These are phyloP conservation scores for Silurus aristotelis DNA, from an alignment of 2,797 vertebrate species.

Conservation along the genomic window DNA sequence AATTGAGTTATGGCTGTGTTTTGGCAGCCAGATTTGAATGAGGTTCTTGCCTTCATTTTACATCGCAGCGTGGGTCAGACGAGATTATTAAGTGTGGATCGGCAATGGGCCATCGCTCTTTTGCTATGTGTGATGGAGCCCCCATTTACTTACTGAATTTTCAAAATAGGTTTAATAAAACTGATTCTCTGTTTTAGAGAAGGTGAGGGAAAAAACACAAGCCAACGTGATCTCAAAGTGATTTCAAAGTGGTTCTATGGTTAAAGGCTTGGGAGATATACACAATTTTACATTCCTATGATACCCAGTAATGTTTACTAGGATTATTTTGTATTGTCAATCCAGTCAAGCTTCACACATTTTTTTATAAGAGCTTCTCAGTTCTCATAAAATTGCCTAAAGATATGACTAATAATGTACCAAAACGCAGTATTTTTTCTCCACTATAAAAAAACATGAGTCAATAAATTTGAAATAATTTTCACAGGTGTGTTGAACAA, in stretches of 20 bases:
- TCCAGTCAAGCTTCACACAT: not conserved
- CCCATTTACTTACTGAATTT: not conserved
- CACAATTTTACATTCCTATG: not conserved
- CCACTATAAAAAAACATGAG: not conserved
- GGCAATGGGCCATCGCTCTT: not conserved
- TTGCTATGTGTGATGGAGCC: not conserved
- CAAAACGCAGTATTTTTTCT: not conserved
- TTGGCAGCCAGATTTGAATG: constrained; percentile 4
- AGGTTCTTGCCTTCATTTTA: constrained; percentile 7
- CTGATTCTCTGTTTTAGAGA: not conserved
- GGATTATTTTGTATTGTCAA: too few relatives aligned
- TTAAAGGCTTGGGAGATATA: not conserved
- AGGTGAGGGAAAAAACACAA: not conserved
- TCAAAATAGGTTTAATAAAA: constrained; percentile 1
- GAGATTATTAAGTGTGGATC: not conserved
- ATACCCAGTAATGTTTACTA: not conserved
- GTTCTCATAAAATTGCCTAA: not conserved
- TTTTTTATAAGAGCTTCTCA: not conserved
- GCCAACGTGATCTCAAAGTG: not conserved
- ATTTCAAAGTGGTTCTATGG: not conserved
- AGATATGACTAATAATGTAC: not conserved
- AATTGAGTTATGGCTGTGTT: not conserved
- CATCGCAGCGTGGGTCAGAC: not conserved
- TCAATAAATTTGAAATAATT: not conserved
- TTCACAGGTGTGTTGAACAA: not conserved